Conservation (phyloP, 2,888 invertebrate genomes). For the Punctoribates punctum region DNA sequence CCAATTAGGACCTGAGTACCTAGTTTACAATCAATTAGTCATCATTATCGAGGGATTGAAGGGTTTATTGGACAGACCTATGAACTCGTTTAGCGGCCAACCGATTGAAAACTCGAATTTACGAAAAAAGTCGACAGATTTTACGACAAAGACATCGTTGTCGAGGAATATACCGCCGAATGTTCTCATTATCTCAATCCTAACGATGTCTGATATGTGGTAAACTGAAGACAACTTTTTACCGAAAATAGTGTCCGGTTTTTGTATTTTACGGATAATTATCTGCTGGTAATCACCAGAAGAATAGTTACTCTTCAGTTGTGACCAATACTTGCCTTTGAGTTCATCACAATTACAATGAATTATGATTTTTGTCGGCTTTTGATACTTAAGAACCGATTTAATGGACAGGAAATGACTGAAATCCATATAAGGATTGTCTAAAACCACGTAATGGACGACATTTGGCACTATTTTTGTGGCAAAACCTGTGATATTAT, state of each 20-base stretch:
- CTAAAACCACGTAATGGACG: conserved; percentile 53
- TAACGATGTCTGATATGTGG: conserved; percentile 54
- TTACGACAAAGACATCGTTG: conserved; percentile 52
- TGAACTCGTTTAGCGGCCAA: conserved; percentile 50
- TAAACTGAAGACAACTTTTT: conserved; percentile 53
- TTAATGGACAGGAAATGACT: conserved; percentile 51
- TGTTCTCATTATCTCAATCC: conserved; percentile 52
- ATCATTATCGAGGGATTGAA: background rate
- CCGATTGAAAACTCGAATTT: conserved; percentile 53
- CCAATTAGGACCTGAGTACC: conserved; percentile 52
- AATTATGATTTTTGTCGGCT: conserved; percentile 51
- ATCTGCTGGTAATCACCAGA: background rate
- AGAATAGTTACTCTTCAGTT: conserved; percentile 38
- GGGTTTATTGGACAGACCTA: background rate
- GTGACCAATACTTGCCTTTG: conserved; percentile 48
- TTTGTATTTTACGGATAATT: conserved; percentile 40
- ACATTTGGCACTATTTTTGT: conserved; percentile 52
- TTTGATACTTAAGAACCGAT: conserved; percentile 52
- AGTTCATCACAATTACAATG: conserved; percentile 51
- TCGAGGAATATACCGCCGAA: conserved; percentile 55
- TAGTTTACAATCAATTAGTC: no score
- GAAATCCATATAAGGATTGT: conserved; percentile 50
- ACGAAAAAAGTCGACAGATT: conserved; percentile 52
- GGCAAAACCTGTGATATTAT: conserved; percentile 49
- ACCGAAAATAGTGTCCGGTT: conserved; percentile 55